Percentiles rank a stretch among this genome's conserved stretches.
phyloP scores from a whole-genome alignment of 2,113 vertebrate genomes.

The Empidonax traillii region DNA sequence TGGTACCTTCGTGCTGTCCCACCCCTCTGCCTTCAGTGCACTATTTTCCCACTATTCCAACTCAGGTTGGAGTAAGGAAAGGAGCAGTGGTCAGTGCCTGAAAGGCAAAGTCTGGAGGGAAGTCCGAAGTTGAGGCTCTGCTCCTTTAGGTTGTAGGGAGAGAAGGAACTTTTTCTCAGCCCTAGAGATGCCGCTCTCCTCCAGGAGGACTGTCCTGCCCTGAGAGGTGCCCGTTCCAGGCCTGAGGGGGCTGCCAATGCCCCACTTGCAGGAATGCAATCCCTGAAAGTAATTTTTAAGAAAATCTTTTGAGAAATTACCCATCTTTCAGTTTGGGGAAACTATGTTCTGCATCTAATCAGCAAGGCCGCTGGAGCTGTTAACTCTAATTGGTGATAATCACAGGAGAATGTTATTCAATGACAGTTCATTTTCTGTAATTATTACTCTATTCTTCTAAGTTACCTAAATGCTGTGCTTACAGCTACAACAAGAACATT shows the following conservation, averaged over 20 bases:
- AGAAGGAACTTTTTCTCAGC: neutral
- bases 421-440: conserved; percentile 91
- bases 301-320: neutral
- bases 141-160: neutral
- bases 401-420: conserved; percentile 79
- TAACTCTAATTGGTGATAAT: conserved; percentile 81
- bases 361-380: conserved; percentile 75
- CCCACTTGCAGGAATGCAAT: neutral
- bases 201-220: neutral
- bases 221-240: neutral
- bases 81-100: neutral
- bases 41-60: neutral
- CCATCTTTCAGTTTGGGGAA: neutral
- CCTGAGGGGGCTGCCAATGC: neutral
- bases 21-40: neutral
- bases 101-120: neutral
- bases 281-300: neutral
- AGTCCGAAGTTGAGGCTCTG: neutral
- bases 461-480: conserved; percentile 85
- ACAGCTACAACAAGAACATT: conserved; percentile 77
- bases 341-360: conserved; percentile 73
- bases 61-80: neutral
- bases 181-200: neutral
- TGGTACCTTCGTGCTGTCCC: neutral
- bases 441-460: conserved; percentile 83